Conservation (phyloP, 2,888 invertebrate genomes). For the Xestia sexstrigata region DNA sequence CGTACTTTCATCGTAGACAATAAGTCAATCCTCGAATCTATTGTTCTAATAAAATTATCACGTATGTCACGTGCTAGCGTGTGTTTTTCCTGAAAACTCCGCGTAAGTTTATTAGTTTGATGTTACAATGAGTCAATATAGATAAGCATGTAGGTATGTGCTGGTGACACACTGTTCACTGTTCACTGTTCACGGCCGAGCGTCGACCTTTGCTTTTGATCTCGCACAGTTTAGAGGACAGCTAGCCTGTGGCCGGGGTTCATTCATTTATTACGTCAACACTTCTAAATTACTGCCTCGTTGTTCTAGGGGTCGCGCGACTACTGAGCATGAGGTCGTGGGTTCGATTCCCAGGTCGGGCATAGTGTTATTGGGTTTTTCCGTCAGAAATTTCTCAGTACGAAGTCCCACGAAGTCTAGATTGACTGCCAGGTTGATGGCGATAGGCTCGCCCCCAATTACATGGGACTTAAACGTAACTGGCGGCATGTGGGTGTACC, state of each 20-base stretch:
- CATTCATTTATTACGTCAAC: neutral
- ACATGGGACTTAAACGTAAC: too few relatives aligned
- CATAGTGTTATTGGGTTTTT: neutral
- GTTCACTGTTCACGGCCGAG: slow-evolving; percentile 18
- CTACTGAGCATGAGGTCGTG: neutral
- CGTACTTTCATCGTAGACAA: too few relatives aligned
- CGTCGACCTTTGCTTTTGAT: slow-evolving; percentile 25
- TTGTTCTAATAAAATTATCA: neutral
- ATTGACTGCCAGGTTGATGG: neutral
- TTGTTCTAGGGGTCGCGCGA: too few relatives aligned
- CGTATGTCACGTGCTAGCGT: neutral
- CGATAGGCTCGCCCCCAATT: too few relatives aligned
- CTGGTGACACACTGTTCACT: neutral
- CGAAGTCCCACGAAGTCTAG: too few relatives aligned
- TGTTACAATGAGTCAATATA: slow-evolving; percentile 21
- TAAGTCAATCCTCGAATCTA: too few relatives aligned
- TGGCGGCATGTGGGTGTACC: too few relatives aligned
- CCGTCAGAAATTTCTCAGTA: too few relatives aligned
- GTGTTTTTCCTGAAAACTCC: neutral
- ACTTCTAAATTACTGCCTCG: neutral
- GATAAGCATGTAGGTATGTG: slow-evolving; percentile 13
- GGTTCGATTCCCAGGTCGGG: neutral
- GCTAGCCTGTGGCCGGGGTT: too few relatives aligned
- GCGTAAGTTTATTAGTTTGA: neutral
- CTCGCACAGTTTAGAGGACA: slow-evolving; percentile 6